These are phyloP conservation scores for Andrena hattorfiana DNA, from an alignment of 2,888 invertebrate genomes.

Conservation along the genomic window DNA sequence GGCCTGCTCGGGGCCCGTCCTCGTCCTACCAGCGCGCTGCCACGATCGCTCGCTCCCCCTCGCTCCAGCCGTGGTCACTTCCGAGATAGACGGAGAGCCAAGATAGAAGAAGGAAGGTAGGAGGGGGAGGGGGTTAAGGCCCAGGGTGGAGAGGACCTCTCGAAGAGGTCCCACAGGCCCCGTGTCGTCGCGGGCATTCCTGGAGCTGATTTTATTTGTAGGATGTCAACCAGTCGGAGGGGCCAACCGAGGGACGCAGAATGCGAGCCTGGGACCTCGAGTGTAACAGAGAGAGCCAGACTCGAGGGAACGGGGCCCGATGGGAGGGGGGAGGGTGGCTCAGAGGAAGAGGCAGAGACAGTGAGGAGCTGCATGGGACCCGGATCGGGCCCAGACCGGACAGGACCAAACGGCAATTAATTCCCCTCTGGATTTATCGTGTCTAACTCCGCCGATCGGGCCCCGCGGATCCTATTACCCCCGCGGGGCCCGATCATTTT, in stretches of 20 bases:
- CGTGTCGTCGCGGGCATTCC: conserved; percentile 84
- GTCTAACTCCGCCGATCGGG: conserved; percentile 80
- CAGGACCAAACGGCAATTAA: conserved; percentile 83
- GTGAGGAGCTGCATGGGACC: conserved; percentile 74
- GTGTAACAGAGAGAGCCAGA: conserved; percentile 42
- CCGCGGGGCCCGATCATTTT: conserved; percentile 62
- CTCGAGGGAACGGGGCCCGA: conserved; percentile 26
- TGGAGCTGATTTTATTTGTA: conserved; percentile 84
- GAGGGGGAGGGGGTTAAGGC: conserved; percentile 38
- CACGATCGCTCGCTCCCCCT: conserved; percentile 57
- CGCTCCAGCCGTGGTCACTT: conserved; percentile 45
- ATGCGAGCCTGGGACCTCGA: conserved; percentile 65
- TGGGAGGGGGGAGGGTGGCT: conserved; percentile 29
- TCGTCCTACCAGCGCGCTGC: conserved; percentile 64
- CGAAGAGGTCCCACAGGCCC: conserved; percentile 80
- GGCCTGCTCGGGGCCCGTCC: conserved; percentile 53
- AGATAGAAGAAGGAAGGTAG: conserved; percentile 43
- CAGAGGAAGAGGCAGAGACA: conserved; percentile 56
- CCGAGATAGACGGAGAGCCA: conserved; percentile 61
- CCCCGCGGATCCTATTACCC: conserved; percentile 71
- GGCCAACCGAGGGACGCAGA: conserved; percentile 68
- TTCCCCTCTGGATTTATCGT: conserved; percentile 83
- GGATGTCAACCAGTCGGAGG: conserved; percentile 82
- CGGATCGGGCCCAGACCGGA: conserved; percentile 76
- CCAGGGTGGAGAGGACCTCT: conserved; percentile 38